Base-by-base conservation (phyloP, 1,140 invertebrate species). In the Polyergus mexicanus region DNA sequence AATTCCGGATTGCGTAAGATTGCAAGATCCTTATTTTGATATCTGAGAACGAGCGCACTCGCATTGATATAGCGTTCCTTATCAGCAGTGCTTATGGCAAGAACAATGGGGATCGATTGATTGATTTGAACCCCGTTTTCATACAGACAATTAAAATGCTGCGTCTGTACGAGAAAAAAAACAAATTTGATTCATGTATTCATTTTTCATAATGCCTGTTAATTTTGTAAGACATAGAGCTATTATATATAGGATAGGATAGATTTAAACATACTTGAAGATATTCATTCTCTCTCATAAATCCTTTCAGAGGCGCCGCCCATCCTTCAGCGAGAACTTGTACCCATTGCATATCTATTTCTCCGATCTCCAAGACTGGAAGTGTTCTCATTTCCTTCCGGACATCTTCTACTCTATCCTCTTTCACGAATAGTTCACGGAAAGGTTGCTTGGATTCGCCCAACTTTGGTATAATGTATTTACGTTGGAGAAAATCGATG, bases 281-380 rank as follows among this genome's bases (percentile, higher is more conserved):
- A 95, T 97, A 99, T 94, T 99, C 97, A 76, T 97, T 95, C 96
- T 99, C 99, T 65, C 97, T 96, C 99, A 99, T 99, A 91, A 99
- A 99, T 25, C 99, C 99, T 93, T 96, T 97, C 0, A 99, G 93
- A 0, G 99, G 99, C 65, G 97, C 96, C 0, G 99, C 99, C 99
- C 99, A 99, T 0, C 99, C 99, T 96, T 99, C 99, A 32, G 98
- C 97, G 25, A 99, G 94, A 3, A 99, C 96, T 96, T 99, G 97
- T 13, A 99, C 95, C 99, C 99, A 99, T 94, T 99, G 99, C 28
- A 99, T 93, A 94, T 99, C 99, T 5, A 99, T 93, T 44, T 96
- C 95, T n/a, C 93, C 97, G 83, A 99, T 97, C 7, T 98, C 96
- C 0, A 99, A 94, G 38, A 95, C 94, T 11, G 32, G 22, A 54